A percentile compares a stretch with the other conserved stretches of the same genome.
phyloP scores from a whole-genome alignment of 1,140 invertebrate species.

The Drosophila cardini region DNA sequence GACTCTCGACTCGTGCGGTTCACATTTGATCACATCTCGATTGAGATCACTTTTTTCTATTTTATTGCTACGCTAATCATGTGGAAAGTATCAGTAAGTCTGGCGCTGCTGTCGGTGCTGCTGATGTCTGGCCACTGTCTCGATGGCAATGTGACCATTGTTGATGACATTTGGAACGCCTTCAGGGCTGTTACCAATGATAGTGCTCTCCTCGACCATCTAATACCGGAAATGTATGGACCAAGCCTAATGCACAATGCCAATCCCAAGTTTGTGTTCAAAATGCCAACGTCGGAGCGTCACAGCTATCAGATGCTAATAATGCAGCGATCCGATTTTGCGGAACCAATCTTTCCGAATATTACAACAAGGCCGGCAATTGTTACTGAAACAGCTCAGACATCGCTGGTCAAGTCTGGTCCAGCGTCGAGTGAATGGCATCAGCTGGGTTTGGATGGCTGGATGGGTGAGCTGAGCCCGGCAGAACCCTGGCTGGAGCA shows the following conservation, averaged over 20 bases:
- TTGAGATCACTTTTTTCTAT: neutral
- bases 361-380: constrained; percentile 27
- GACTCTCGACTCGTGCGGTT: constrained; percentile 59
- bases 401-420: constrained; percentile 46
- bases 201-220: constrained; percentile 59
- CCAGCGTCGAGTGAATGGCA: constrained; percentile 47
- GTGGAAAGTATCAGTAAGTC: constrained; percentile 5
- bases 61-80: constrained; percentile 23
- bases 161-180: constrained; percentile 72
- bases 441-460: constrained; percentile 71
- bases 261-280: constrained; percentile 73
- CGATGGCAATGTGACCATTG: constrained; percentile 46
- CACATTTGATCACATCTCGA: constrained; percentile 13
- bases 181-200: constrained; percentile 76
- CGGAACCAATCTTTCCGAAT: constrained; percentile 76
- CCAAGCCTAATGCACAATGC: constrained; percentile 45
- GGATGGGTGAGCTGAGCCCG: constrained; percentile 66
- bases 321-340: constrained; percentile 72
- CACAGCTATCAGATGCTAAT: constrained; percentile 53
- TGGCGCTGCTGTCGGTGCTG: constrained; percentile 4
- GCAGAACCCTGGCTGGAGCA: constrained; percentile 47
- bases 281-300: constrained; percentile 55
- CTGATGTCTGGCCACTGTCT: constrained; percentile 9
- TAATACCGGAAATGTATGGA: constrained; percentile 79
- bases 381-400: constrained; percentile 2